Evolutionary conservation across 2,888 invertebrate genomes (phyloP), one percentile per base, ranked within the genome.

Genomic region (Lordiphosa fenestrarum): DNA sequence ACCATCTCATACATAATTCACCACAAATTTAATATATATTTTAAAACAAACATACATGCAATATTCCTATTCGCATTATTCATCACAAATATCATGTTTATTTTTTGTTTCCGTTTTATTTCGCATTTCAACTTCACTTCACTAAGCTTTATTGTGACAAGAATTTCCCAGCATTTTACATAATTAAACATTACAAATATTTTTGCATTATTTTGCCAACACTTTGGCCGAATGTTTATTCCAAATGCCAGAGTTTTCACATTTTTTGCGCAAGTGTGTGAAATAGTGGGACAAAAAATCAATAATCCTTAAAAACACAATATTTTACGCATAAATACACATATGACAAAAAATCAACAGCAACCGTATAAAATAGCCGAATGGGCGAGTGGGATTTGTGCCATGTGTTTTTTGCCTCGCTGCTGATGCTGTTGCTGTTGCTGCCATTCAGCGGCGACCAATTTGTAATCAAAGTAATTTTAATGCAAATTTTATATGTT

Each of bases 391-490:
- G 38, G 74, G 72, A 75, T 71, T 69, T 75, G 50, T 30, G 12
- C 38, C 23, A 25, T 21, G 46, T 23, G 42, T 61, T 69, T 54
- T 36, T 15, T 30, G 15, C 6, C 19, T 33, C 37, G 6, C 25
- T 19, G 21, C 10, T 44, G 12, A 2, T 15, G 30, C 4, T 9
- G 3, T 9, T 40, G 36, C 23, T 42, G 38, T 9, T 40, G 36
- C 23, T 42, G 38, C 15, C 37, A 23, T 19, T 13, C 50, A 33
- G 58, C 47, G 61, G 50, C 72, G 66, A 73, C 72, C 84, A 86
- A 86, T 86, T 83, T 84, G 83, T 74, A 85, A 85, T 84, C 81
- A 85, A 81, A 85, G 83, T 75, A 68, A 78, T 84, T 85, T 86
- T 78, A 81, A 86, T 85, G 81, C 83, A 85, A 83, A 86, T 85